Conservation (phyloP, 2,113 vertebrate species). For the Seriola rivoliana region DNA sequence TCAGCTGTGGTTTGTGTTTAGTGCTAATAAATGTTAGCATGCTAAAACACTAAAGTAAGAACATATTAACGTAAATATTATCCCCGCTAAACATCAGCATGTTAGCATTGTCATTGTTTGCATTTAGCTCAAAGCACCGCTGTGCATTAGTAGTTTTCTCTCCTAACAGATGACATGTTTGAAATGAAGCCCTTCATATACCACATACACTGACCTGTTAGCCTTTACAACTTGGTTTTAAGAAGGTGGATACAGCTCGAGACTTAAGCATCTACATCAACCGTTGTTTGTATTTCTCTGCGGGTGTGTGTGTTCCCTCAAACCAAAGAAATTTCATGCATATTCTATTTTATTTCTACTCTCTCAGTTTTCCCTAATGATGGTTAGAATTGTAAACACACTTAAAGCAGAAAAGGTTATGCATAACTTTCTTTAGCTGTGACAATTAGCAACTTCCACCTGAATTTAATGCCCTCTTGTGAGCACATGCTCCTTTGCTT, state of each 20-base stretch:
- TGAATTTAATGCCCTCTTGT: conserved; percentile 34
- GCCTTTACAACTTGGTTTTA: neutral
- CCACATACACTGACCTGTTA: neutral
- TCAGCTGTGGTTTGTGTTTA: neutral
- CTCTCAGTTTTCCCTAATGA: neutral
- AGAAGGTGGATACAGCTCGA: neutral
- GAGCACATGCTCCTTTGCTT: conserved; percentile 45
- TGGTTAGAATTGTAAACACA: conserved; percentile 13
- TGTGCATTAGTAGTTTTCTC: neutral
- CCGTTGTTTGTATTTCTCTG: conserved; percentile 1
- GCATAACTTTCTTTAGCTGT: conserved; percentile 33
- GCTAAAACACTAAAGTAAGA: neutral
- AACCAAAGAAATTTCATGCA: conserved; percentile 22
- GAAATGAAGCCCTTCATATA: neutral
- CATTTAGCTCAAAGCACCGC: neutral
- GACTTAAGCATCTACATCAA: neutral
- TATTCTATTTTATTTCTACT: conserved; percentile 12
- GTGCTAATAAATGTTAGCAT: neutral
- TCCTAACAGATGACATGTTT: neutral
- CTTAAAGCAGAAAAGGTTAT: conserved; percentile 30
- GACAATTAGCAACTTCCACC: conserved; percentile 50
- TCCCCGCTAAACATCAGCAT: neutral
- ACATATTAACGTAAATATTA: neutral
- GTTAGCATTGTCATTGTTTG: neutral
- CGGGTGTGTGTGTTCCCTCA: neutral